phyloP scores from a whole-genome alignment of 2,888 invertebrate species.

The Cinara cedri region DNA sequence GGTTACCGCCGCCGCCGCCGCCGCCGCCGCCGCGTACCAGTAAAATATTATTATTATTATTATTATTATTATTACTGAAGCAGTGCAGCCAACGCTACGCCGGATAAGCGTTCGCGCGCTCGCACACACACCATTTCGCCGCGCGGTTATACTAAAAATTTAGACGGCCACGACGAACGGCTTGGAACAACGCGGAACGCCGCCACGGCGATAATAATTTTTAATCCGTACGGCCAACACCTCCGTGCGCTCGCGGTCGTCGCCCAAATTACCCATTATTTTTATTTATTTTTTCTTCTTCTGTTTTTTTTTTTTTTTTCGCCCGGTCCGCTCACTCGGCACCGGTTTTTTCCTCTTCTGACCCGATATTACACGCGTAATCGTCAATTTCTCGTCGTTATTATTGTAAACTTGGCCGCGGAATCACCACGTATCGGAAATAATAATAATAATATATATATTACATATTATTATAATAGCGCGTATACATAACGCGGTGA shows the following conservation, averaged over 20 bases:
- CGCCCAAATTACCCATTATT: not conserved
- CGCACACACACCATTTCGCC: not conserved
- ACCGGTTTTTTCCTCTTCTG: not conserved
- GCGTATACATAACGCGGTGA: too few relatives aligned
- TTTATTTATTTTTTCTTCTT: too few relatives aligned
- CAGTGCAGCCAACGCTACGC: conserved; percentile 51
- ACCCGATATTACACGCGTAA: not conserved
- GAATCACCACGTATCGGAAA: too few relatives aligned
- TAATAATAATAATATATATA: too few relatives aligned
- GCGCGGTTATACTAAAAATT: too few relatives aligned
- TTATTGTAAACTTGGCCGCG: not conserved
- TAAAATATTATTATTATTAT: conserved; percentile 17
- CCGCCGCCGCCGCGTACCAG: conserved; percentile 49
- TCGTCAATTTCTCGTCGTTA: not conserved
- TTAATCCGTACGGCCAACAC: not conserved
- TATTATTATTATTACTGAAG: conserved; percentile 51
- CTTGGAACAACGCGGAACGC: not conserved
- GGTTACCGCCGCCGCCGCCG: conserved; percentile 24
- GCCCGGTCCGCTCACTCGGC: not conserved
- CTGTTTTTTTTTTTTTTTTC: not conserved
- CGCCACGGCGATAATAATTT: conserved; percentile 20
- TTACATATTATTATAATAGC: too few relatives aligned
- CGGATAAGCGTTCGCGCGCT: not conserved
- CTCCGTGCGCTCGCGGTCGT: too few relatives aligned
- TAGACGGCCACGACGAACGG: conserved; percentile 35